Conservation (phyloP, 1,140 invertebrate species). For the Pseudomyrmex flavicornis region DNA sequence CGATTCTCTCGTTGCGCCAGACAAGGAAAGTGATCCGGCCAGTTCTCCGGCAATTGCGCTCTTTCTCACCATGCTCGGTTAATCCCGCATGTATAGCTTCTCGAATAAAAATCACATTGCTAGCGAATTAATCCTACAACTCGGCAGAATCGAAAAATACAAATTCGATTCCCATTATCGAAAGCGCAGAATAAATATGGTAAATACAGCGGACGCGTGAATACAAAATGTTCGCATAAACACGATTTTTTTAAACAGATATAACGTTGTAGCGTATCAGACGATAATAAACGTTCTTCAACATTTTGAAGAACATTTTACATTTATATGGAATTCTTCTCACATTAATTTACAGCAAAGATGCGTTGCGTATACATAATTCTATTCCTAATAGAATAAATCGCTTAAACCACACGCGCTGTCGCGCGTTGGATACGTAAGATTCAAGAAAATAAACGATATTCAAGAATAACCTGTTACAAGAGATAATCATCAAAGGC, state of each 20-base stretch:
- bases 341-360: neutral
- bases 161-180: neutral
- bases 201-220: neutral
- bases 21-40: constrained; percentile 51
- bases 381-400: no score
- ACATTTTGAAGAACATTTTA: neutral
- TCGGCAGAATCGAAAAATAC: neutral
- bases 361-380: neutral
- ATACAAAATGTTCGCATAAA: neutral
- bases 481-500: constrained; percentile 21
- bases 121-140: constrained; percentile 6
- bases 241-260: no score
- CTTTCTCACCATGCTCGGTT: constrained; percentile 27
- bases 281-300: neutral
- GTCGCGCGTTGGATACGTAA: no score
- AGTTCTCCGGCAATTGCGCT: constrained; percentile 27
- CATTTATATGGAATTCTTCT: neutral
- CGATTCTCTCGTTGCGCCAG: constrained; percentile 45
- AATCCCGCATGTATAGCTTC: constrained; percentile 17
- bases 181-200: neutral
- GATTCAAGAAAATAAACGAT: no score
- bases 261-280: no score
- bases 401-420: no score
- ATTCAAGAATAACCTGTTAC: constrained; percentile 31
- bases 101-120: constrained; percentile 19